Conservation (phyloP, 1,140 invertebrate genomes). For the Chironomus tepperi region DNA sequence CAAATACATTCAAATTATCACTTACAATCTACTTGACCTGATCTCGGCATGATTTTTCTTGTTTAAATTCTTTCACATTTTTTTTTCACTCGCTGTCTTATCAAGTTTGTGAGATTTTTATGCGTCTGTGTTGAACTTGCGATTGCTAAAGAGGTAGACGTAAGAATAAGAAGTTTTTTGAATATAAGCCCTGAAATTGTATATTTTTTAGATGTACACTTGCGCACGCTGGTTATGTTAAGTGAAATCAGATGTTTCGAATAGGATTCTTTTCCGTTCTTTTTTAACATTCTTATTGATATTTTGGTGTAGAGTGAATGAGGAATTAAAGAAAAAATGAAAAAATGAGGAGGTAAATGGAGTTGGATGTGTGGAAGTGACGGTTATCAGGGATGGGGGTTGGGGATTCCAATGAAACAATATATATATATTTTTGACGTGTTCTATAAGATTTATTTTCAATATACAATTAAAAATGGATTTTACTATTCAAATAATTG, state of each 20-base stretch:
- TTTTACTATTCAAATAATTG: no score
- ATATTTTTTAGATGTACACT: neutral
- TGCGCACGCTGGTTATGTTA: conserved; percentile 9
- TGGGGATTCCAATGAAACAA: no score
- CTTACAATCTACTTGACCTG: neutral
- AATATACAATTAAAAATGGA: no score
- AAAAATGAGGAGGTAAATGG: neutral
- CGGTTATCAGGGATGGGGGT: neutral
- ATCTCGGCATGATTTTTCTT: neutral
- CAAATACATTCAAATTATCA: neutral
- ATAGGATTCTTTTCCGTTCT: neutral
- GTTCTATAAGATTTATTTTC: no score
- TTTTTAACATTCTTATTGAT: neutral
- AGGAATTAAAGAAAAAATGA: neutral
- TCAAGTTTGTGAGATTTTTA: neutral
- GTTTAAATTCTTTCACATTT: neutral
- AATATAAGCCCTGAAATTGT: neutral
- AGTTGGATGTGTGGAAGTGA: no score
- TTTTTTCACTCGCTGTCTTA: neutral
- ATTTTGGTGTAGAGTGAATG: neutral
- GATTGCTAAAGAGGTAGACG: neutral
- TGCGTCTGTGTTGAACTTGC: neutral
- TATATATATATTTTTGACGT: no score
- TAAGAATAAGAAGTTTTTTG: neutral
- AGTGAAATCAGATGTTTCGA: neutral